Evolutionary conservation across 2,113 vertebrate genomes (phyloP).

Genomic region (Pristiophorus japonicus): DNA sequence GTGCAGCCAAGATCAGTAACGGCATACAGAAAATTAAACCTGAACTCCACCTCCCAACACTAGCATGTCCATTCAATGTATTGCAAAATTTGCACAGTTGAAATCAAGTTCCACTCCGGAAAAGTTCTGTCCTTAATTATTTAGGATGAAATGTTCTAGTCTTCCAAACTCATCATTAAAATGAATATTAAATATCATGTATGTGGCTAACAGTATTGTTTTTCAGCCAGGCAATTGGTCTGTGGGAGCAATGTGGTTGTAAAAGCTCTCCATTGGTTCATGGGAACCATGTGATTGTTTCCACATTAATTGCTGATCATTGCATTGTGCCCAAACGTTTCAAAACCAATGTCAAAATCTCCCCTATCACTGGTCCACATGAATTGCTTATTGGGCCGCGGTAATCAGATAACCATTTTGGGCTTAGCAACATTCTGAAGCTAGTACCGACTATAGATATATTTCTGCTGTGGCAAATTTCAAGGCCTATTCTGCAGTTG

Average conservation of each 20-base stretch:
- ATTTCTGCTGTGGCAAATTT: not conserved
- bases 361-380: not conserved
- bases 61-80: too few species aligned
- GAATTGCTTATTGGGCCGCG: not conserved
- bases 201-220: too few species aligned
- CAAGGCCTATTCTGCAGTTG: not conserved
- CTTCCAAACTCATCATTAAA: too few species aligned
- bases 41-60: not conserved
- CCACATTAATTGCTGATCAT: not conserved
- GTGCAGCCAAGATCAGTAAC: not conserved
- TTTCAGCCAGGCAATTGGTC: too few species aligned
- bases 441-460: not conserved
- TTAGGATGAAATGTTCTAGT: too few species aligned
- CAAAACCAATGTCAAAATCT: too few species aligned
- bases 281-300: not conserved
- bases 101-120: too few species aligned
- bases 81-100: not conserved
- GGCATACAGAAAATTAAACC: not conserved
- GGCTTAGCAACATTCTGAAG: not conserved
- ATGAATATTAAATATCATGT: too few species aligned
- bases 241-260: too few species aligned
- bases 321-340: too few species aligned
- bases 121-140: too few species aligned
- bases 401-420: not conserved
- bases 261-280: not conserved